Conservation (phyloP, 2,113 vertebrate species). For the Microcebus jonahi region DNA sequence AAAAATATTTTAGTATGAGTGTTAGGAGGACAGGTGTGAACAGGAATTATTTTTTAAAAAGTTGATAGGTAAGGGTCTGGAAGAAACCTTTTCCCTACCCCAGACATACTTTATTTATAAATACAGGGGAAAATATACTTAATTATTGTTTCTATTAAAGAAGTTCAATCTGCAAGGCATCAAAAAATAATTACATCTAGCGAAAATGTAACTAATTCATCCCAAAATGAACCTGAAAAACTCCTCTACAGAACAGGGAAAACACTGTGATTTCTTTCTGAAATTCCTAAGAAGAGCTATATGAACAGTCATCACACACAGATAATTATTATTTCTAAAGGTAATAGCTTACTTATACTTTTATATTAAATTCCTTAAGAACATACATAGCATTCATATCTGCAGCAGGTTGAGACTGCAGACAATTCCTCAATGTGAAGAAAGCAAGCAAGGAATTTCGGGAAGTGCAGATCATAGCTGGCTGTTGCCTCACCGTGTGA, state of each 20-base stretch:
- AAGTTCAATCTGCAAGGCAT: neutral
- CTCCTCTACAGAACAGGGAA: neutral
- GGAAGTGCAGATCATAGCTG: neutral
- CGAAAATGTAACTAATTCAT: neutral
- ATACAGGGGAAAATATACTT: neutral
- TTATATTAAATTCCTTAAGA: neutral
- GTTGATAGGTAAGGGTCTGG: fast-evolving
- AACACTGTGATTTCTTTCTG: neutral
- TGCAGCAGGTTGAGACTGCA: fast-evolving
- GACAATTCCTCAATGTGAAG: neutral
- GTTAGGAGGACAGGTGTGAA: neutral
- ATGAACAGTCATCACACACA: neutral
- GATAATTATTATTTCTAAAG: neutral
- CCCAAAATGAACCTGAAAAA: neutral
- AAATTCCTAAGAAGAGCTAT: neutral
- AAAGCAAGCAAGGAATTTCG: neutral
- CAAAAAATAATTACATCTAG: neutral
- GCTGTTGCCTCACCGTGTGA: neutral
- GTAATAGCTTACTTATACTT: neutral
- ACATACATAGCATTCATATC: neutral
- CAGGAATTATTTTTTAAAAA: neutral
- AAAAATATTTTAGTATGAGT: neutral
- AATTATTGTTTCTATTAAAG: neutral
- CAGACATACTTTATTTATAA: neutral
- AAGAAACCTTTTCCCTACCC: neutral